A percentile compares a stretch with the other conserved stretches of the same genome.
These are phyloP conservation scores for Polyommatus iphigenia DNA, from an alignment of 2,888 invertebrate genomes.

Conservation along the genomic window DNA sequence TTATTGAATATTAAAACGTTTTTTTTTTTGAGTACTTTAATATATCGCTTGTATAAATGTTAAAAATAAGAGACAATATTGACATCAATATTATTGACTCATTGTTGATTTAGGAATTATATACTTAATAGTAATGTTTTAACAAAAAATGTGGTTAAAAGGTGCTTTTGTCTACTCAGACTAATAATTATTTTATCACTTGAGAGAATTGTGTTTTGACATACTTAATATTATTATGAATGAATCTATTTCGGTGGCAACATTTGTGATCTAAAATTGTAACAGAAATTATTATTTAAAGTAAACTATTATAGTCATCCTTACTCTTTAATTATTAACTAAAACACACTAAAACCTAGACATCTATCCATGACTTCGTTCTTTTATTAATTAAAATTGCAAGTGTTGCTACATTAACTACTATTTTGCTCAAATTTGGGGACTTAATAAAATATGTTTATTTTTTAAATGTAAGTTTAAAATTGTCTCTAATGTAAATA, in stretches of 20 bases:
- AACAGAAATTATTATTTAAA: background rate
- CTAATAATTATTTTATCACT: background rate
- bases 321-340: background rate
- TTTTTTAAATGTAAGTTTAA: conserved; percentile 55
- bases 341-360: conserved; percentile 20
- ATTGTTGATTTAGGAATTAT: conserved; percentile 13
- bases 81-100: background rate
- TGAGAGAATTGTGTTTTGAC: conserved; percentile 14
- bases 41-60: background rate
- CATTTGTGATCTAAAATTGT: conserved; percentile 32
- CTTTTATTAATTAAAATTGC: conserved; percentile 11
- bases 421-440: conserved; percentile 56
- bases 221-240: conserved; percentile 8
- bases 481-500: conserved; percentile 52
- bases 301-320: background rate
- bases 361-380: conserved; percentile 23
- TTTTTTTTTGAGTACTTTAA: conserved; percentile 3
- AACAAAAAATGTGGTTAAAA: conserved; percentile 26
- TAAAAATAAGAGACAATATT: background rate
- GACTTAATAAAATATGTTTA: conserved; percentile 51
- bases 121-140: conserved; percentile 22
- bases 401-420: conserved; percentile 43
- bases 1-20: background rate
- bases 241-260: conserved; percentile 34
- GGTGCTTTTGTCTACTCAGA: conserved; percentile 31